These are phyloP conservation scores for Margaritifera margaritifera DNA, from an alignment of 2,888 invertebrate genomes.

Conservation along the genomic window DNA sequence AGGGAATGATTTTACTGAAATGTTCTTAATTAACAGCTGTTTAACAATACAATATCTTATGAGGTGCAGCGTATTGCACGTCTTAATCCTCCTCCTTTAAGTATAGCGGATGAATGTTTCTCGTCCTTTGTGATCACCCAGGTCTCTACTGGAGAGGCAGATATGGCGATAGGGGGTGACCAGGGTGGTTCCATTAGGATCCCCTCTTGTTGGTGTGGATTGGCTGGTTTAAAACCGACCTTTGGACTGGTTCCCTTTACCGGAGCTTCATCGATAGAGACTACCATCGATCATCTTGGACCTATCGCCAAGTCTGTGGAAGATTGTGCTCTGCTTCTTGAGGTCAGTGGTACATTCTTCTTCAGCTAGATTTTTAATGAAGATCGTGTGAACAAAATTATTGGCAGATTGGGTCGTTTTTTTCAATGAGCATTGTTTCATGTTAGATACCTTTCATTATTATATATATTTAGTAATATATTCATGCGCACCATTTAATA, in stretches of 20 bases:
- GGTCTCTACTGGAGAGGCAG: conserved; percentile 53
- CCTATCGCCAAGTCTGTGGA: conserved; percentile 63
- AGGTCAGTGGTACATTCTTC: conserved; percentile 36
- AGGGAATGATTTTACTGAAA: too few species aligned
- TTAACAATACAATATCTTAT: too few species aligned
- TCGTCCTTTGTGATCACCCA: conserved; percentile 15
- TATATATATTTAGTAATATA: too few species aligned
- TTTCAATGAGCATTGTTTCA: too few species aligned
- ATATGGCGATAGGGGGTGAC: conserved; percentile 64
- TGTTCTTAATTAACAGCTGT: too few species aligned
- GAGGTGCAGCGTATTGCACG: too few species aligned
- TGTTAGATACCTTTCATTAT: too few species aligned
- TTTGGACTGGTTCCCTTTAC: conserved; percentile 65
- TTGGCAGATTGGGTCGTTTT: too few species aligned
- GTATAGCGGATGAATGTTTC: not conserved
- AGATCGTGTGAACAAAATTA: too few species aligned
- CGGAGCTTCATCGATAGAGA: conserved; percentile 48
- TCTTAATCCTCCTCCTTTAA: not conserved
- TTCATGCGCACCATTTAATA: too few species aligned
- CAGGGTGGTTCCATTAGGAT: conserved; percentile 66
- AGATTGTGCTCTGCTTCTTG: conserved; percentile 61
- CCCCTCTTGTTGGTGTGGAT: conserved; percentile 59
- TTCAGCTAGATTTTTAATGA: too few species aligned
- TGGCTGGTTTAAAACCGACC: conserved; percentile 66
- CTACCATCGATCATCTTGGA: conserved; percentile 60